Evolutionary conservation across 2,113 vertebrate species (phyloP).

Genomic region (Ailurus styani): DNA sequence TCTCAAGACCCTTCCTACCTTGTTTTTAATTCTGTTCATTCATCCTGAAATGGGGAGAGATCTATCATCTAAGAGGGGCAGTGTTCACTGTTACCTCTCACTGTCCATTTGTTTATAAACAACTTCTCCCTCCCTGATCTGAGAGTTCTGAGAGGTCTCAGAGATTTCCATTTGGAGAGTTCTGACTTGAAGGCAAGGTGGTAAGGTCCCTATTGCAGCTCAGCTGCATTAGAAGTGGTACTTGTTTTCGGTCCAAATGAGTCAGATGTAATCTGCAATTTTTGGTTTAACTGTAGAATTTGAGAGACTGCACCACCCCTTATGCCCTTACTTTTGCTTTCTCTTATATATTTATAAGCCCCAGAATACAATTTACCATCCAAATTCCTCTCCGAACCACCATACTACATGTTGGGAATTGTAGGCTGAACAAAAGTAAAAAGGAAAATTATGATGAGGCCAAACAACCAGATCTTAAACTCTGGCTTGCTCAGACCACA

Average conservation of each 20-base stretch:
- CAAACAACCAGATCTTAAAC: neutral
- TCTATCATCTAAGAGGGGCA: neutral
- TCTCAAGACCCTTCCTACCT: neutral
- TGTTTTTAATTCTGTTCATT: neutral
- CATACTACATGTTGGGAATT: neutral
- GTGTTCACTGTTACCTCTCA: neutral
- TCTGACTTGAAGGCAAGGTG: neutral
- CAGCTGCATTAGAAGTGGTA: neutral
- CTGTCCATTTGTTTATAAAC: neutral
- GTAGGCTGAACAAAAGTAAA: neutral
- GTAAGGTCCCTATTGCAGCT: neutral
- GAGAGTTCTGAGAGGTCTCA: neutral
- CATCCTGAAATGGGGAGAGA: neutral
- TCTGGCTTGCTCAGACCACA: neutral
- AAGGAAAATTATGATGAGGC: neutral
- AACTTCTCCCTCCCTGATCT: neutral
- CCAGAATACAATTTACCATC: neutral
- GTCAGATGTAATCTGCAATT: neutral
- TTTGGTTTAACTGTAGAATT: neutral
- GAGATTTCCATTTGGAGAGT: neutral
- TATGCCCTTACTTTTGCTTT: neutral
- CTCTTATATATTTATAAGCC: neutral
- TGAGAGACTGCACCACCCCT: neutral
- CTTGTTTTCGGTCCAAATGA: neutral
- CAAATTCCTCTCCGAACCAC: neutral